Evolutionary conservation across 2,888 invertebrate species (phyloP).

Genomic region (Coremacera marginata): DNA sequence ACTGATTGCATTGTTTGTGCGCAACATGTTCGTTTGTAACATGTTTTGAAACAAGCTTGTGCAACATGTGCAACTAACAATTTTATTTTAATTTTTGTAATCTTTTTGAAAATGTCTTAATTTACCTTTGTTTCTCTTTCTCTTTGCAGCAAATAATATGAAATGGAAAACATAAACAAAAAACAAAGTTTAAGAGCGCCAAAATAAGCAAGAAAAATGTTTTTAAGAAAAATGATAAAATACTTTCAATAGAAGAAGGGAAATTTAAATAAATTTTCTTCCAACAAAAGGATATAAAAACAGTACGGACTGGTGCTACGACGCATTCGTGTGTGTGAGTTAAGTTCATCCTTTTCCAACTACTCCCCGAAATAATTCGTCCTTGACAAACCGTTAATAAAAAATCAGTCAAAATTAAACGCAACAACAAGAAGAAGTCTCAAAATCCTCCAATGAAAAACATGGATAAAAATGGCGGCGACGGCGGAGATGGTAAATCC

Average conservation of each 20-base stretch:
- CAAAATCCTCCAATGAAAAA: slow-evolving; percentile 56
- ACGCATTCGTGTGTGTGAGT: background rate
- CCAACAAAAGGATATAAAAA: background rate
- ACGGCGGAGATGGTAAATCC: slow-evolving; percentile 69
- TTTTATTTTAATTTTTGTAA: background rate
- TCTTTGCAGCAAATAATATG: slow-evolving; percentile 26
- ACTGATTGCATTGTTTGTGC: background rate
- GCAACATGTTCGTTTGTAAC: background rate
- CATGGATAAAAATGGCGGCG: slow-evolving; percentile 87
- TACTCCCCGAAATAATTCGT: slow-evolving; percentile 29
- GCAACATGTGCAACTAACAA: background rate
- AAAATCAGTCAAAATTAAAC: slow-evolving; percentile 54
- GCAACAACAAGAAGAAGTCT: slow-evolving; percentile 51
- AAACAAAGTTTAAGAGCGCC: background rate
- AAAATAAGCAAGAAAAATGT: slow-evolving; percentile 1
- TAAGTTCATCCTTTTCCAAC: background rate
- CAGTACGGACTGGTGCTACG: too few relatives aligned
- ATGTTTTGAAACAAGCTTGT: background rate
- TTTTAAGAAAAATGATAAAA: background rate
- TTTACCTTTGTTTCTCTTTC: slow-evolving; percentile 17
- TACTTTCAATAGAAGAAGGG: background rate
- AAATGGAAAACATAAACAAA: background rate
- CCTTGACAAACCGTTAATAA: slow-evolving; percentile 43
- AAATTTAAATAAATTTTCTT: slow-evolving; percentile 34
- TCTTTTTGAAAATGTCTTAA: background rate